These are phyloP conservation scores for Cydia splendana DNA, from an alignment of 1,140 invertebrate genomes.

Conservation along the genomic window DNA sequence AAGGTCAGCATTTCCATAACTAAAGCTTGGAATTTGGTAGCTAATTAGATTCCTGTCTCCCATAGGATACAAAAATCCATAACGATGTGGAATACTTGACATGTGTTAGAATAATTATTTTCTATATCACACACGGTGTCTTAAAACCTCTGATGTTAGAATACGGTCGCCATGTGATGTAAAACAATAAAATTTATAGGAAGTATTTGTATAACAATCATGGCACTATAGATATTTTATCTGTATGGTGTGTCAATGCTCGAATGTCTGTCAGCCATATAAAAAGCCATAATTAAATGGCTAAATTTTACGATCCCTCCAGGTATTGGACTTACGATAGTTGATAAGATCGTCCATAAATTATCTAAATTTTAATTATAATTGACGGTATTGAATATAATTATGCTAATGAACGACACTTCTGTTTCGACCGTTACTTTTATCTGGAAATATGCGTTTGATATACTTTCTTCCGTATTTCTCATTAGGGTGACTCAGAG, in stretches of 20 bases:
- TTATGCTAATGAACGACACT: constrained; percentile 30
- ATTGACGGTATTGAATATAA: constrained; percentile 29
- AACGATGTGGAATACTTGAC: too few species aligned
- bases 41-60: too few species aligned
- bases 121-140: too few species aligned
- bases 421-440: constrained; percentile 25
- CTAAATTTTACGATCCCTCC: constrained; percentile 1
- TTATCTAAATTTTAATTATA: constrained; percentile 11
- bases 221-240: not conserved
- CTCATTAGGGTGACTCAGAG: constrained; percentile 47
- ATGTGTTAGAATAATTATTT: too few species aligned
- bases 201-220: not conserved
- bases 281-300: constrained; percentile 9
- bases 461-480: constrained; percentile 19
- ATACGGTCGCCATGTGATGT: not conserved
- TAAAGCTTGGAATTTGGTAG: too few species aligned
- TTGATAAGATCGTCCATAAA: constrained; percentile 16
- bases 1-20: too few species aligned
- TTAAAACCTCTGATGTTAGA: too few species aligned
- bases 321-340: not conserved
- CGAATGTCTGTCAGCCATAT: not conserved
- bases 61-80: too few species aligned
- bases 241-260: not conserved
- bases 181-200: not conserved
- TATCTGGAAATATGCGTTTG: constrained; percentile 19